Base-by-base conservation (phyloP, 1,140 invertebrate genomes). In the Lasioglossum baleicum region DNA sequence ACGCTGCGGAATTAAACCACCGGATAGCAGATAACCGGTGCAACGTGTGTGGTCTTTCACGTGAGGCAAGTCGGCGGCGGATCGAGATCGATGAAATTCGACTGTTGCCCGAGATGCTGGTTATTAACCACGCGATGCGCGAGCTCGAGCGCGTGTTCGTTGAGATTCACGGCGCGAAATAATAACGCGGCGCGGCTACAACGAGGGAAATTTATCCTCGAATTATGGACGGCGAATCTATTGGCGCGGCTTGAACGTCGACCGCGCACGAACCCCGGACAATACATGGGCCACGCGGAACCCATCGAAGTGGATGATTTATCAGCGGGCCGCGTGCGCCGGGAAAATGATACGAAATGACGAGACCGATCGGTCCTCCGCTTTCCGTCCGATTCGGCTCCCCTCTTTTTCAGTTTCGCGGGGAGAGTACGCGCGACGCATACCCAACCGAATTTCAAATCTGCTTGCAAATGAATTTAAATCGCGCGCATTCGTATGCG, bases 301-400 rank as follows among this genome's bases (percentile, higher is more conserved):
- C 22, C 68, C 82, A 73, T 70, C 77, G 48, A 83, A 84, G 85
- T 77, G 85, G 82, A 89, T 91, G 89, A 92, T 92, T 92, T 91
- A 91, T 92, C 88, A 88, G 80, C 76, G 86, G 71, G 68, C 80
- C 86, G 84, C 88, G 88, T 87, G 90, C 90, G 88, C 81, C 89
- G 84, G 86, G 87, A 90, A 91, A 91, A 91, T 90, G 89, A 91
- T 92, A 91, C 88, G 90, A 91, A 92, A 92, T 91, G 87, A 90
- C 71, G 80, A 71, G 63, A 60, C 63, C 83, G 84, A 89, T 87
- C 82, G 84, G 35, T 77, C 65, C 67, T 65, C 65, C 71, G 65
- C 26, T 67, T 61, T 76, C n/a, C 26, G 60, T 7, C 3, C 40
- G 53, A 48, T 48, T 20, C 53, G 15, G 15, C 51, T 5, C 51